phyloP scores from a whole-genome alignment of 2,888 invertebrate species.

The Apodemia duryi region DNA sequence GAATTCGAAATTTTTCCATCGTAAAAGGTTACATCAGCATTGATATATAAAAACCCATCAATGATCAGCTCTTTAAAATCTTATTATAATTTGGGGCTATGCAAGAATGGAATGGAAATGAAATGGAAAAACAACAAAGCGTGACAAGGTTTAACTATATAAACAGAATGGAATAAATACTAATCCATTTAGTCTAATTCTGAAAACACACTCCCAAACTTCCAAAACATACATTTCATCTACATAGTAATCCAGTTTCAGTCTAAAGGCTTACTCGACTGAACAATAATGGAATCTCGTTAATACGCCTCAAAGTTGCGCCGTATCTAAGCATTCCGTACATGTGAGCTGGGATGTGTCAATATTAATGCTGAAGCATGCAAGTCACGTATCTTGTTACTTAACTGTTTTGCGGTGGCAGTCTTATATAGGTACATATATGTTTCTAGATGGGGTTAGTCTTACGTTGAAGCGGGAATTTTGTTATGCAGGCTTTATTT shows the following conservation, averaged over 20 bases:
- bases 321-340: constrained; percentile 18
- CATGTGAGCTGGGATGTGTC: constrained; percentile 26
- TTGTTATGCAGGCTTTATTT: not conserved
- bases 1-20: no score
- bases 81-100: no score
- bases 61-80: no score
- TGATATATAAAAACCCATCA: no score
- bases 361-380: constrained; percentile 43
- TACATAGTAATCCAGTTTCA: constrained; percentile 8
- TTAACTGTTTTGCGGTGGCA: constrained; percentile 57
- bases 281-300: constrained; percentile 16
- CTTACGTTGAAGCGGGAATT: constrained; percentile 4
- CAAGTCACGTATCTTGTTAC: constrained; percentile 65
- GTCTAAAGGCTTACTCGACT: constrained; percentile 5
- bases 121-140: no score
- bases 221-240: not conserved
- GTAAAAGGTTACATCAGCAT: no score
- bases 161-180: no score
- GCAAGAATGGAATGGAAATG: no score
- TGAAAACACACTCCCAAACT: not conserved
- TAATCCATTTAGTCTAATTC: not conserved
- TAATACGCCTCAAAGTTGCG: constrained; percentile 19
- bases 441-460: constrained; percentile 12
- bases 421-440: constrained; percentile 27
- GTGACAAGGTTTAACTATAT: no score